Evolutionary conservation across 64 coral and sea anemone genomes (phyloP).

Genomic region (Hydrozoanthus tunicans): DNA sequence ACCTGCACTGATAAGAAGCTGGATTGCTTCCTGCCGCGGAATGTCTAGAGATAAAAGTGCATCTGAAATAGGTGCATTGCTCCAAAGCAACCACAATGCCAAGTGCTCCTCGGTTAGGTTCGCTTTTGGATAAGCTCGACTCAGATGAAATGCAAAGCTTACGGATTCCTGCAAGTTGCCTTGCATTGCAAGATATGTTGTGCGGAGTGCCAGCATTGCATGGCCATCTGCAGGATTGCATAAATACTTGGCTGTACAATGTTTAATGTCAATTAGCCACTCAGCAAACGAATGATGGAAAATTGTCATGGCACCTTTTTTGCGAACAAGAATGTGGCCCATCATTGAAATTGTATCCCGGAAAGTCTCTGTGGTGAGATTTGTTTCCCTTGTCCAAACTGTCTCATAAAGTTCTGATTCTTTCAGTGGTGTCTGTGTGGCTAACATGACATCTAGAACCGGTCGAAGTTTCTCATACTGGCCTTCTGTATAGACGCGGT

Average conservation of each 20-base stretch:
- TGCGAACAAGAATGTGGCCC: constrained; percentile 63
- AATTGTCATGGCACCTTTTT: constrained; percentile 75
- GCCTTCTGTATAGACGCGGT: constrained; percentile 83
- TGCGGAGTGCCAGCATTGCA: constrained; percentile 91
- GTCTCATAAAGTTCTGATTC: constrained; percentile 80
- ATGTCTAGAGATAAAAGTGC: constrained; percentile 58
- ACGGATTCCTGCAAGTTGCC: constrained; percentile 65
- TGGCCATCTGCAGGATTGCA: constrained; percentile 89
- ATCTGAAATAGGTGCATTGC: constrained; percentile 75
- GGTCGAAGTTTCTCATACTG: constrained; percentile 76
- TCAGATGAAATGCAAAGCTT: constrained; percentile 88
- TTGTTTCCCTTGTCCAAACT: constrained; percentile 81
- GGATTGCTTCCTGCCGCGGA: constrained; percentile 67
- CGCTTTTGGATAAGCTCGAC: constrained; percentile 75
- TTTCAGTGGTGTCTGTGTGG: constrained; percentile 79
- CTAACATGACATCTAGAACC: constrained; percentile 85
- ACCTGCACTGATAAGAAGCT: constrained; percentile 85
- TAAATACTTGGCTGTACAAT: constrained; percentile 88
- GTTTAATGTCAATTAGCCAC: constrained; percentile 95
- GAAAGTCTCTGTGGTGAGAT: constrained; percentile 61
- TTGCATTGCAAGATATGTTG: constrained; percentile 67
- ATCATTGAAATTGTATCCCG: constrained; percentile 66
- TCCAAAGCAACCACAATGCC: constrained; percentile 94
- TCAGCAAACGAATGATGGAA: constrained; percentile 95
- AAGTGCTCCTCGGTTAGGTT: constrained; percentile 76